Base-by-base conservation (phyloP, 2,888 invertebrate genomes). In the Caradrina clavipalpis region DNA sequence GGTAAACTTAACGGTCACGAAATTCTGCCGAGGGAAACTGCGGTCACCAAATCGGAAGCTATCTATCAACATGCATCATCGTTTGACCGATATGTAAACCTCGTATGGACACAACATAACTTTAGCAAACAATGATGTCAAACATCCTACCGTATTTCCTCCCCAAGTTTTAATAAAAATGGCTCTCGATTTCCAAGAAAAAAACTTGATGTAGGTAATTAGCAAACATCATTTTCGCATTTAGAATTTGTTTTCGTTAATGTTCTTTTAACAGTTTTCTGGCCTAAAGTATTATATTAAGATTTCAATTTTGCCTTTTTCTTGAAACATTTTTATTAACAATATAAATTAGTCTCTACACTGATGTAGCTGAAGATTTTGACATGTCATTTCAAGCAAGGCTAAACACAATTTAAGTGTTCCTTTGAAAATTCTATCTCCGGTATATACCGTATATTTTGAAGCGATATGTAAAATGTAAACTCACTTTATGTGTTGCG, bases 151-250 rank as follows among this genome's bases (percentile, higher is more conserved):
- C 31, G 11, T 11, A 21, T 60, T 31, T 2, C 47, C 51, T 5
- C 21, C 10, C 31, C 17, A 47, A 70, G 22, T 47, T 69, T 35
- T 35, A 19, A 19, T 22, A 47, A 54, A 76, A 63, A 57, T 21
- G 35, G 10, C 21, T 63, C 54, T 59, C 31, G 45, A 67, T 62
- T 50, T 54, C 13, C 11, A 10, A 35, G 26, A n/a, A 59, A 67
- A 76, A 60, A 47, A 21, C 49, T 62, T 49, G n/a, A 55, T 42
- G 55, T 72, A 76, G 80, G 53, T 72, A 76, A 78, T 77, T 80
- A 80, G 80, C 76, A 66, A 69, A 61, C 68, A 80, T 83, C 54
- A 67, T 77, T 80, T 81, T 80, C 77, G 49, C 77, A 73, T 81
- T 71, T 64, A 69, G 55, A 73, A 83, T 61, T 71, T 69, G 39